Conservation (phyloP, 2,113 vertebrate species). For the Lichenostomus cassidix region DNA sequence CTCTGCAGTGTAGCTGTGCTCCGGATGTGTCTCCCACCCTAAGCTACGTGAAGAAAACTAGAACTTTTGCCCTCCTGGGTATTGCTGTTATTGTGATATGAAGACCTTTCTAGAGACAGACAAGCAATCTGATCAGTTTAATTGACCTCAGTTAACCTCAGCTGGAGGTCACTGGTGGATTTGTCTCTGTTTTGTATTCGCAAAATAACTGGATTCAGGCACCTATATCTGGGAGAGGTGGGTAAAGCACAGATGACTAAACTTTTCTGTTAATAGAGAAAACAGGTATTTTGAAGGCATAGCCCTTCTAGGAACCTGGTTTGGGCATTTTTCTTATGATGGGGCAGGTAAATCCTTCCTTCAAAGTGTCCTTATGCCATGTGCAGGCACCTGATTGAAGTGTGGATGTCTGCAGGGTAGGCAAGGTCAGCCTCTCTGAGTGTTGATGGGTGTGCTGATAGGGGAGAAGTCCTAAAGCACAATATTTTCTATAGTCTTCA, state of each 20-base stretch:
- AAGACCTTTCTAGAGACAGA: neutral
- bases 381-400: neutral
- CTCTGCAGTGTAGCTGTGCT: neutral
- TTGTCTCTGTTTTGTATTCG: neutral
- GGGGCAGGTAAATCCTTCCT: neutral
- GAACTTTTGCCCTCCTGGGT: neutral
- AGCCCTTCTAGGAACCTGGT: neutral
- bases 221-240: rapidly evolving
- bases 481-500: neutral
- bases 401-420: neutral
- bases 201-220: neutral
- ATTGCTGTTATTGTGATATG: neutral
- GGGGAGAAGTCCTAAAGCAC: neutral
- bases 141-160: neutral
- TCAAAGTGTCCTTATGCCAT: rapidly evolving
- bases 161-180: neutral
- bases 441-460: neutral
- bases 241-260: neutral
- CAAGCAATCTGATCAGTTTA: neutral
- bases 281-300: neutral
- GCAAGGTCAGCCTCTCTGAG: rapidly evolving
- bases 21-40: neutral
- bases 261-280: neutral
- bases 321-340: neutral
- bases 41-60: neutral